Evolutionary conservation across 2,888 invertebrate species (phyloP).

Genomic region (Catocala fraxini): DNA sequence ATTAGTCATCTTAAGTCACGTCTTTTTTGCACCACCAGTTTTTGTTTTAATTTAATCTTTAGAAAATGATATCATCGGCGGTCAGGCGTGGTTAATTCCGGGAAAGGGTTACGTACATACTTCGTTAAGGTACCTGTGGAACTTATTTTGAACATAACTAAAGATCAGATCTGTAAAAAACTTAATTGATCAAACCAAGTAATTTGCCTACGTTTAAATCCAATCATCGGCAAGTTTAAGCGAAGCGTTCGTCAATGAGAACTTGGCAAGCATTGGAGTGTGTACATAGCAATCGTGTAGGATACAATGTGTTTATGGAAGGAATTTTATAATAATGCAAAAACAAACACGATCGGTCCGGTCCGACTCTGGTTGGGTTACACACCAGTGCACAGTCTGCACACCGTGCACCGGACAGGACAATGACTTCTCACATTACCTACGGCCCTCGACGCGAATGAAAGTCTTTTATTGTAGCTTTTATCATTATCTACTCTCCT

Average conservation of each 20-base stretch:
- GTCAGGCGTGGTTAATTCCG: slow-evolving; percentile 48
- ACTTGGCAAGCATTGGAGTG: slow-evolving; percentile 48
- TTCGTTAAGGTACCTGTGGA: slow-evolving; percentile 3
- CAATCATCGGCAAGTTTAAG: slow-evolving; percentile 18
- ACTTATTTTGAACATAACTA: slow-evolving; percentile 8
- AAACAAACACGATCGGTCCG: slow-evolving; percentile 79
- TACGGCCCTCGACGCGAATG: slow-evolving; percentile 36
- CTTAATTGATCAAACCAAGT: slow-evolving; percentile 12
- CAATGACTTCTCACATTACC: slow-evolving; percentile 69
- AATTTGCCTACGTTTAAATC: background rate
- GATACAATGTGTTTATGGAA: slow-evolving; percentile 47
- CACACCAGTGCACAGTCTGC: slow-evolving; percentile 51
- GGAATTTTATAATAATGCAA: slow-evolving; percentile 83
- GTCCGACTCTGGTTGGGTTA: slow-evolving; percentile 64
- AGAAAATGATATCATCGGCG: slow-evolving; percentile 62
- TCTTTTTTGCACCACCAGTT: slow-evolving; percentile 37
- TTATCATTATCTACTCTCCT: slow-evolving; percentile 12
- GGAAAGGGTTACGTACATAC: slow-evolving; percentile 29
- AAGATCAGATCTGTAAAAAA: slow-evolving; percentile 19
- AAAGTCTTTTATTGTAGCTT: slow-evolving; percentile 32
- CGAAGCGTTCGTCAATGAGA: slow-evolving; percentile 9
- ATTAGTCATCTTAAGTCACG: slow-evolving; percentile 41
- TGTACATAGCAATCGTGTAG: slow-evolving; percentile 36
- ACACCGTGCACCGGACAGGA: slow-evolving; percentile 66
- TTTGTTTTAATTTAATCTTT: slow-evolving; percentile 35